Conservation (phyloP, 2,113 vertebrate genomes). For the Toxotes jaculatrix region DNA sequence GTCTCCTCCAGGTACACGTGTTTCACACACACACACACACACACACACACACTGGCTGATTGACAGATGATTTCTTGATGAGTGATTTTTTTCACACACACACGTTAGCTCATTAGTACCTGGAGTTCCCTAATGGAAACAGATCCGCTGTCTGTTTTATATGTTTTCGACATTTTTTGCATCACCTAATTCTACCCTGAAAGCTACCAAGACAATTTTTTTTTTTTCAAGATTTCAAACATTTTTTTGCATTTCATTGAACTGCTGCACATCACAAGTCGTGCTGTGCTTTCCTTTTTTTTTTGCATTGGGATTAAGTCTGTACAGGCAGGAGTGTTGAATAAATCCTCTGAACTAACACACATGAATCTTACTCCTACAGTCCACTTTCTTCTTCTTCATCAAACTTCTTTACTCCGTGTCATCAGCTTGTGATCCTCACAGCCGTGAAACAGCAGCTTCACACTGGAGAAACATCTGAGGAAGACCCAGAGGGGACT, state of each 20-base stretch:
- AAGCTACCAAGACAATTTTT: constrained; percentile 30
- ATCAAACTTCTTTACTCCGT: neutral
- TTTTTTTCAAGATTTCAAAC: constrained; percentile 2
- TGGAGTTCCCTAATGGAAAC: constrained; percentile 15
- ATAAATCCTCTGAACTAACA: constrained; percentile 12
- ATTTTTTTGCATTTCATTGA: constrained; percentile 49
- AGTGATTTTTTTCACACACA: neutral
- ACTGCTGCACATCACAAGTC: constrained; percentile 24
- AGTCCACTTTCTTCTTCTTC: neutral
- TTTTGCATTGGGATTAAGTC: constrained; percentile 54
- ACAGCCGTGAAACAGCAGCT: constrained; percentile 18
- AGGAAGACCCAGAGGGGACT: constrained; percentile 23
- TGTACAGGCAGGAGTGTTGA: constrained; percentile 22
- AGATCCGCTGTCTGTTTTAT: constrained; percentile 27
- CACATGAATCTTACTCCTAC: neutral
- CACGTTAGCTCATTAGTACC: constrained; percentile 13
- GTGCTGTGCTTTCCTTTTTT: constrained; percentile 28
- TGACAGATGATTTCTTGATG: neutral
- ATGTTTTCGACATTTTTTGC: constrained; percentile 40
- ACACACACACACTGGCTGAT: neutral
- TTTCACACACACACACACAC: constrained; percentile 3
- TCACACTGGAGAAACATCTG: neutral
- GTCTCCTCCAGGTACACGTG: neutral
- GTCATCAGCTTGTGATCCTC: neutral
- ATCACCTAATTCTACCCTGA: constrained; percentile 45